Evolutionary conservation across 1,140 invertebrate genomes (phyloP).

Genomic region (Caerostris darwini): DNA sequence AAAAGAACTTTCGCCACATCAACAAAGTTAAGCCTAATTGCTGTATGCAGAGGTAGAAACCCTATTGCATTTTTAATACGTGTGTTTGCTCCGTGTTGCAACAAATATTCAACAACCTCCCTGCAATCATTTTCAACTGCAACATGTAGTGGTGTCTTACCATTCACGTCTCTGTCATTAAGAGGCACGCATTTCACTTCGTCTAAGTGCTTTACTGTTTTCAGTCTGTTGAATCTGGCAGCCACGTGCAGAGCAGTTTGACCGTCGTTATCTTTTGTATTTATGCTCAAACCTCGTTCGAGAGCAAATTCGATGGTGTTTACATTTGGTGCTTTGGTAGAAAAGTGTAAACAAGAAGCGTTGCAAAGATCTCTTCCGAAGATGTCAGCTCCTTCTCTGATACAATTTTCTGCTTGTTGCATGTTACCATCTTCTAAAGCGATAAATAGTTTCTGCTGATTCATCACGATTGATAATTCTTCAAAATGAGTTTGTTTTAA

Average conservation of each 20-base stretch:
- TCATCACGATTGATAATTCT: background rate
- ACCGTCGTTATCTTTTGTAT: conserved; percentile 88
- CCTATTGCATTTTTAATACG: background rate
- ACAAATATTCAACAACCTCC: background rate
- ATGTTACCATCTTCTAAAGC: too few relatives aligned
- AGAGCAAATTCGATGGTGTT: background rate
- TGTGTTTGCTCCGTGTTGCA: too few relatives aligned
- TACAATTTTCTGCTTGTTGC: too few relatives aligned
- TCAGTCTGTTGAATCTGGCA: background rate
- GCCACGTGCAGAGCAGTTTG: conserved; percentile 7
- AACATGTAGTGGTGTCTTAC: background rate
- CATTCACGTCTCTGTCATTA: background rate
- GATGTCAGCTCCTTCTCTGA: background rate
- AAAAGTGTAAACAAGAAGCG: background rate
- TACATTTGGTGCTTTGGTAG: background rate
- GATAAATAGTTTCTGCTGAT: too few relatives aligned
- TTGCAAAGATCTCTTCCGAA: background rate
- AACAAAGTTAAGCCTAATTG: too few relatives aligned
- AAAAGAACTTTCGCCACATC: background rate
- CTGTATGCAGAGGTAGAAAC: background rate
- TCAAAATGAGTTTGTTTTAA: background rate
- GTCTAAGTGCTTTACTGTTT: conserved; percentile 86
- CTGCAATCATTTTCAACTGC: background rate
- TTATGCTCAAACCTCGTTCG: conserved; percentile 83
- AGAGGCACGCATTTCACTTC: background rate